A percentile compares a stretch with the other conserved stretches of the same genome.
These are phyloP conservation scores for Euwallacea fornicatus DNA, from an alignment of 1,140 invertebrate species.

Conservation along the genomic window DNA sequence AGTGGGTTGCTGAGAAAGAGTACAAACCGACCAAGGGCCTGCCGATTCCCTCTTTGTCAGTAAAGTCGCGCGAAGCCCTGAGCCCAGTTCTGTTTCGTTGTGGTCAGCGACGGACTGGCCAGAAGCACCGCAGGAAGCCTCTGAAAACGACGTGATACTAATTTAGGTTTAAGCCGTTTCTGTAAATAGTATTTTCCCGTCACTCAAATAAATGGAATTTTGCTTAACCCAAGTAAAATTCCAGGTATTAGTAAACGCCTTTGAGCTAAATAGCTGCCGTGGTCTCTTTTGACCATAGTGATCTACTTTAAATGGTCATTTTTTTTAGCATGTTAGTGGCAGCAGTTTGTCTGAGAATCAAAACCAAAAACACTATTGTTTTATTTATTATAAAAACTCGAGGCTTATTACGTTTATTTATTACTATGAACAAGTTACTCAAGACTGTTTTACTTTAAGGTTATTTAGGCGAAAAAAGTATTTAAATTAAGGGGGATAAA, in stretches of 20 bases:
- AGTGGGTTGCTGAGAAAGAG: conserved; percentile 64
- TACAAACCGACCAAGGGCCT: conserved; percentile 58
- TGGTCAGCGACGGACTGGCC: conserved; percentile 20
- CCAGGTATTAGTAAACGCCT: conserved; percentile 18
- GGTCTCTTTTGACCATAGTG: conserved; percentile 35
- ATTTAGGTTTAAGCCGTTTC: background rate
- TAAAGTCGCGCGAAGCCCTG: conserved; percentile 53
- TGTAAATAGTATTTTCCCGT: background rate
- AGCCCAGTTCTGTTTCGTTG: conserved; percentile 46
- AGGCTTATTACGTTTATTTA: conserved; percentile 11
- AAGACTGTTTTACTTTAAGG: conserved; percentile 23
- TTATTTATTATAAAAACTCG: background rate
- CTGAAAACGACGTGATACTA: conserved; percentile 45
- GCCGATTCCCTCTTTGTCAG: conserved; percentile 56
- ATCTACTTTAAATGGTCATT: conserved; percentile 35
- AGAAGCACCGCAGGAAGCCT: conserved; percentile 44
- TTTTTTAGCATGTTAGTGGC: background rate
- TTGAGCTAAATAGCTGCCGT: conserved; percentile 16
- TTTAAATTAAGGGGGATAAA: background rate
- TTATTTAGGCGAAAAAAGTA: conserved; percentile 10
- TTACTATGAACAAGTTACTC: conserved; percentile 7
- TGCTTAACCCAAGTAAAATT: background rate
- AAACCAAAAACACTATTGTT: too few relatives aligned
- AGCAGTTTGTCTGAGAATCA: background rate
- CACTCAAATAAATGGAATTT: background rate